Conservation (phyloP, 2,113 vertebrate genomes). For the Atractosteus spatula region DNA sequence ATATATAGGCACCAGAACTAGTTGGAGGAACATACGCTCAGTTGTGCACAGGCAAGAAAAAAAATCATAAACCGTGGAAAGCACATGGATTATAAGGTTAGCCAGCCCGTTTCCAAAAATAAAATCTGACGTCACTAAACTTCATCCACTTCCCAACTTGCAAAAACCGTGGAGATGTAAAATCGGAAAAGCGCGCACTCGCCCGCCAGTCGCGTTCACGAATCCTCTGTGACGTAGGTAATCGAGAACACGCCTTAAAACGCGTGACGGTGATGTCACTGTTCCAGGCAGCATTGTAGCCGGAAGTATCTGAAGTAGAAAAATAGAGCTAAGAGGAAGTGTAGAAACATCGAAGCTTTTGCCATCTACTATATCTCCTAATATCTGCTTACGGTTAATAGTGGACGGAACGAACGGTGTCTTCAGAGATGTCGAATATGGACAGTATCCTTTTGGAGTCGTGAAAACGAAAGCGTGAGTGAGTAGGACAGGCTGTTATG, state of each 20-base stretch:
- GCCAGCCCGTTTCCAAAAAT: constrained; percentile 51
- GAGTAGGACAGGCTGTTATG: too few species aligned
- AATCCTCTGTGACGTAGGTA: constrained; percentile 54
- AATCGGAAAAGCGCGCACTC: constrained; percentile 47
- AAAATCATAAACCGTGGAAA: constrained; percentile 3
- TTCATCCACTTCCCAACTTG: constrained; percentile 47
- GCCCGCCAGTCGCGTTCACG: constrained; percentile 32
- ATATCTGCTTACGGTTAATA: background rate
- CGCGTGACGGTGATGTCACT: constrained; percentile 55
- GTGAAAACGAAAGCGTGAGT: background rate
- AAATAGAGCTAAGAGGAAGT: constrained; percentile 40
- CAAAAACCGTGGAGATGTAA: constrained; percentile 52
- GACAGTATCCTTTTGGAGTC: constrained; percentile 71
- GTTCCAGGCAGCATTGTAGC: constrained; percentile 37
- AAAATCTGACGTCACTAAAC: constrained; percentile 63
- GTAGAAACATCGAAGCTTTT: background rate
- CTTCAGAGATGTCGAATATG: constrained; percentile 56
- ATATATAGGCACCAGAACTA: too few species aligned
- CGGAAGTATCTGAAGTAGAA: constrained; percentile 57
- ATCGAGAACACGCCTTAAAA: constrained; percentile 40
- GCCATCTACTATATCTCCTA: too few species aligned
- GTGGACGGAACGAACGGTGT: background rate
- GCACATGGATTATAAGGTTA: constrained; percentile 49
- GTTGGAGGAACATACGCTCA: too few species aligned
- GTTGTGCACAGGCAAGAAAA: background rate